Conservation (phyloP, 2,113 vertebrate species). For the human region GRCh38 chr7:85781001-85781500, state of each 20-base stretch:
- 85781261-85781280: not conserved
- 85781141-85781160: not conserved
- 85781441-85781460: not conserved
- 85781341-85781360: not conserved
- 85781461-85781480: not conserved
- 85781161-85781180: not conserved
- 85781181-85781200: not conserved
- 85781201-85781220: not conserved
- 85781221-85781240: not conserved
- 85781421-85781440: not conserved
- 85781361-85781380: not conserved
- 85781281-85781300: not conserved
- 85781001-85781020: not conserved
- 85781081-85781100: not conserved
- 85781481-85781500: slow-evolving; percentile 30
- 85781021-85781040: not conserved
- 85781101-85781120: not conserved
- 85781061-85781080: not conserved
- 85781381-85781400: not conserved
- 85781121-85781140: not conserved
- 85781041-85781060: not conserved
- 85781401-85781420: not conserved
- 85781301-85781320: not conserved
- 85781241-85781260: not conserved
- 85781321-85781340: not conserved